Conservation (phyloP, 2,113 vertebrate species). For the Cryptomyrus ogoouensis region DNA sequence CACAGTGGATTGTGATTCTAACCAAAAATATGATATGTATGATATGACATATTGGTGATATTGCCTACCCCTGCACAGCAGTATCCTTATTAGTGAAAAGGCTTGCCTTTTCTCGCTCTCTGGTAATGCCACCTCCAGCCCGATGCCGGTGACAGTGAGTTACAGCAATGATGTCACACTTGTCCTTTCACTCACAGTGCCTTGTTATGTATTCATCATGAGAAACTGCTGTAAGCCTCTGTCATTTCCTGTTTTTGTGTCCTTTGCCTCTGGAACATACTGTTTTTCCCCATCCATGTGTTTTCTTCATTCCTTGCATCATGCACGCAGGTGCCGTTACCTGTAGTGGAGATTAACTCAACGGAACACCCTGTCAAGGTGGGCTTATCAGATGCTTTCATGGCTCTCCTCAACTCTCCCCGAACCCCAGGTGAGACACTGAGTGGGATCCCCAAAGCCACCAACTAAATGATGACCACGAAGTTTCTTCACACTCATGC, state of each 20-base stretch:
- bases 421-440: conserved; percentile 65
- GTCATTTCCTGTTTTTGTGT: neutral
- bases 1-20: neutral
- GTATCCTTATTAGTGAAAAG: neutral
- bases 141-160: neutral
- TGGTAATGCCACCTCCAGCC: neutral
- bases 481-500: neutral
- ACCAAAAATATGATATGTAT: neutral
- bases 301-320: neutral
- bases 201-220: neutral
- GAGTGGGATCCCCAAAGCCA: no score
- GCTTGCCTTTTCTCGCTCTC: neutral
- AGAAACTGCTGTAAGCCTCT: conserved; percentile 2
- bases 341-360: conserved; percentile 73
- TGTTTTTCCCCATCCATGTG: neutral
- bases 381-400: conserved; percentile 90
- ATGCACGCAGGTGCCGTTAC: conserved; percentile 73
- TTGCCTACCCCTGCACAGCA: no score
- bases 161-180: neutral
- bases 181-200: neutral
- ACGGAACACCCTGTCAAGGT: conserved; percentile 87
- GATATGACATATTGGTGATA: no score
- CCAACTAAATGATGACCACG: neutral
- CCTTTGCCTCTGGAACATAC: neutral
- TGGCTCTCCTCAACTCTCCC: conserved; percentile 61